Evolutionary conservation across 2,888 invertebrate genomes (phyloP), one percentile per base, ranked within the genome.

Genomic region (Ectemnius cavifrons): DNA sequence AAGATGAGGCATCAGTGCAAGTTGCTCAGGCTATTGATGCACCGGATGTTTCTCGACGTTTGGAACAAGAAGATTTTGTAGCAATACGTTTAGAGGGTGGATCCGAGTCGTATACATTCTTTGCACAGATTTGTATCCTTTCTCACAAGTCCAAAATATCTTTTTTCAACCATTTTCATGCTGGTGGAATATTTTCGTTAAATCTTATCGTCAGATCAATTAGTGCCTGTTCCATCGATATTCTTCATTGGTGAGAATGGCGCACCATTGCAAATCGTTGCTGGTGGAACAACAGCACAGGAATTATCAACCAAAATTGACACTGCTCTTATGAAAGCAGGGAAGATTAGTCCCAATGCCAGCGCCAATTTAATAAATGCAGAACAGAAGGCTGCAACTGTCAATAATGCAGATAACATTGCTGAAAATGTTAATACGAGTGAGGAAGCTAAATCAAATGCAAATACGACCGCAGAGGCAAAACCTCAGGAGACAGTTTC

Each of bases 201-300:
- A 60, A 47, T 13, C 45, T 16, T 16, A 16, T 62, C 16, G 61
- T 79, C 77, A 96, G 96, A 95, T 90, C 94, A 95, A 90, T 92
- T 95, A 82, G 95, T 95, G 14, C 94, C 95, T 0, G 93, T 95
- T 5, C 97, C 98, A 0, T 97, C 97, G 0, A 91, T 96, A 65
- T 98, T 96, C 92, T 97, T 97, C 88, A 97, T 98, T 88, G 97
- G 96, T 0, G 92, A 94, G 67, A 94, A 94, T 86, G 98, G 98
- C 0, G 92, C 93, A 0, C 96, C 97, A 0, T 86, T 98, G 66
- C 97, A 97, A 89, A 94, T 97, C 66, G 93, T 97, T 14, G 94
- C 93, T 4, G 94, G 94, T 86, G 92, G 91, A 84, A 92, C 94
- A 2, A 92, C 93, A 27, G 90, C 93, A n/a, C 89, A 92, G 0